These are phyloP conservation scores for Eumerus sabulonum DNA, from an alignment of 2,888 invertebrate species.

Conservation along the genomic window DNA sequence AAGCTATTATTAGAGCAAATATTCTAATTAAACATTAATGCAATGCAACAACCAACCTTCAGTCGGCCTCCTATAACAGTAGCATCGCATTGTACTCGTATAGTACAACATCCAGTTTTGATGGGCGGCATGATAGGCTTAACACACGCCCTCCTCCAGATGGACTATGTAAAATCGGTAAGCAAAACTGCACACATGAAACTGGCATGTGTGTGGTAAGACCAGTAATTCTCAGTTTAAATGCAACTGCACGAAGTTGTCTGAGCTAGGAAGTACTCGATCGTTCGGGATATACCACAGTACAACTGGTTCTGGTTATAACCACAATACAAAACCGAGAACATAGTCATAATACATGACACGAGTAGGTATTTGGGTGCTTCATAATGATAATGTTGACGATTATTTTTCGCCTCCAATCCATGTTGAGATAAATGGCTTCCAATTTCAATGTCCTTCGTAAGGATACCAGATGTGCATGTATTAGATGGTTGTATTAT, in stretches of 20 bases:
- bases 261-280: not conserved
- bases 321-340: not conserved
- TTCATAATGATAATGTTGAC: conserved; percentile 37
- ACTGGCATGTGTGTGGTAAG: conserved; percentile 7
- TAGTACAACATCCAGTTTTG: conserved; percentile 16
- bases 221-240: conserved; percentile 29
- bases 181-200: no score
- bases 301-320: not conserved
- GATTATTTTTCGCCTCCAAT: conserved; percentile 20
- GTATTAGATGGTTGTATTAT: not conserved
- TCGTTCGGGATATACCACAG: no score
- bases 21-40: conserved; percentile 53
- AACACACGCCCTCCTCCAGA: not conserved
- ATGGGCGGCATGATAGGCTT: conserved; percentile 13
- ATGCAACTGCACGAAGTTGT: not conserved
- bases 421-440: no score
- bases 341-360: conserved; percentile 1
- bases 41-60: conserved; percentile 15
- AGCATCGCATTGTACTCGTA: not conserved
- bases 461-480: no score
- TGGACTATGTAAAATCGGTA: no score
- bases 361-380: conserved; percentile 3
- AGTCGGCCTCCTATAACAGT: not conserved
- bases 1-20: conserved; percentile 43
- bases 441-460: no score